phyloP scores from a whole-genome alignment of 2,888 invertebrate genomes.

The Polymixis flavicincta region DNA sequence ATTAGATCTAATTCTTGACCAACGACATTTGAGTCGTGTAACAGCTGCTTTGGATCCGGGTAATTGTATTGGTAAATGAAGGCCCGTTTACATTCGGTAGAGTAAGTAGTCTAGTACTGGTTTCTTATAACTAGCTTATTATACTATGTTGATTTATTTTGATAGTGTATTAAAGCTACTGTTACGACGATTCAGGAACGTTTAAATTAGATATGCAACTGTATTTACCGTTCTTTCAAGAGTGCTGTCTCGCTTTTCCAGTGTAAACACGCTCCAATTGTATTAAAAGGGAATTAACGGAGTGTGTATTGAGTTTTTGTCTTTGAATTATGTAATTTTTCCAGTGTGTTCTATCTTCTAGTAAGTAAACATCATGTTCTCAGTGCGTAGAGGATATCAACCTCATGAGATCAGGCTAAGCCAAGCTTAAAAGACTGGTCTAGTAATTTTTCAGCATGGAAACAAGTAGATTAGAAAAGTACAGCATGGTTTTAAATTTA shows the following conservation, averaged over 20 bases:
- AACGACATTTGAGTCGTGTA: slow-evolving; percentile 66
- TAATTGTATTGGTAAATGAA: slow-evolving; percentile 49
- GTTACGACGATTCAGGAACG: background rate
- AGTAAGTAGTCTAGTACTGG: slow-evolving; percentile 30
- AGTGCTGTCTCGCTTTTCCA: slow-evolving; percentile 5
- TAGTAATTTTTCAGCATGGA: background rate
- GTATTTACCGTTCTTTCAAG: slow-evolving; percentile 5
- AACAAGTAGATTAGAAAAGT: background rate
- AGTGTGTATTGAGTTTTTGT: background rate
- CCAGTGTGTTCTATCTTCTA: background rate
- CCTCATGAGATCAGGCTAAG: too few species aligned
- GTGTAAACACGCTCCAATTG: slow-evolving; percentile 20
- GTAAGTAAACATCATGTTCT: background rate
- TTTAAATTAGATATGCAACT: background rate
- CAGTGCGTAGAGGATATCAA: background rate
- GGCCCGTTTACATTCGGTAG: slow-evolving; percentile 43
- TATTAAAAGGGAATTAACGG: slow-evolving; percentile 27
- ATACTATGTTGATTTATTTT: background rate
- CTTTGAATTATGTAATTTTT: background rate
- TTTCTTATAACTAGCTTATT: background rate
- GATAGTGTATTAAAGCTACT: background rate
- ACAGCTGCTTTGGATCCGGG: slow-evolving; percentile 59
- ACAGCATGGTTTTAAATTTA: slow-evolving; percentile 11
- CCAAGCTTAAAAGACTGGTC: background rate
- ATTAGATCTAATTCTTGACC: slow-evolving; percentile 71